Evolutionary conservation across 35 echinoderm and acorn worm genomes (phyloP).

Genomic region (Heliocidaris erythrogramma): DNA sequence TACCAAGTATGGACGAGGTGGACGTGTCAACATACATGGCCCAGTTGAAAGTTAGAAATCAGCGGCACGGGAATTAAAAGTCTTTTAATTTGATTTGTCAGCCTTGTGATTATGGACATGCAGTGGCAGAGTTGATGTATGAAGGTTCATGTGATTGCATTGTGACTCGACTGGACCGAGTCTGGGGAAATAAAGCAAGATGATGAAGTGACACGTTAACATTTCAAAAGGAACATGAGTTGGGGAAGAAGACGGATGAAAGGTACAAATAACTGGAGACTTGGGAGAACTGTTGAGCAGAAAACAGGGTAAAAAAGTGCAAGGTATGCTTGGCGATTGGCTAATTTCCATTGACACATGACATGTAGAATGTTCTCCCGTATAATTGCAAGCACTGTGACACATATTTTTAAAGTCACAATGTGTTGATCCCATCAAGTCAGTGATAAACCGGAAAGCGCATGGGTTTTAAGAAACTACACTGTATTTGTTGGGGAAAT

Average conservation of each 20-base stretch:
- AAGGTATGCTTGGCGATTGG: background rate
- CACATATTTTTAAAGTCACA: no score
- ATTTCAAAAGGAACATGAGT: background rate
- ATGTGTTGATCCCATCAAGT: no score
- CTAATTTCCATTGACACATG: background rate
- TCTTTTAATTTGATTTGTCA: conserved; percentile 2
- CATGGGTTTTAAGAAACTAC: no score
- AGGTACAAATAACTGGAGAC: background rate
- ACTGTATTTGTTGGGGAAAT: no score
- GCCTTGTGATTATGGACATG: background rate
- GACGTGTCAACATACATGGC: background rate
- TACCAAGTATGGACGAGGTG: background rate
- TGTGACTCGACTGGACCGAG: conserved; percentile 4
- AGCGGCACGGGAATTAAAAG: background rate
- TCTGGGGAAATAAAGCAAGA: background rate
- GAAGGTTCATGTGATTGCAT: background rate
- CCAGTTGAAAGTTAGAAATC: background rate
- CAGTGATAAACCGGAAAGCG: no score
- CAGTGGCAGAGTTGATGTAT: background rate
- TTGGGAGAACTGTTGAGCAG: background rate
- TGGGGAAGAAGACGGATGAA: background rate
- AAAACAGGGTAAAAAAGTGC: background rate
- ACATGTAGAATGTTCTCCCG: no score
- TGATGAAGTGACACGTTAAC: background rate
- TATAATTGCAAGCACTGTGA: no score